These are phyloP conservation scores for Calonectris borealis DNA, from an alignment of 2,113 vertebrate species.

Conservation along the genomic window DNA sequence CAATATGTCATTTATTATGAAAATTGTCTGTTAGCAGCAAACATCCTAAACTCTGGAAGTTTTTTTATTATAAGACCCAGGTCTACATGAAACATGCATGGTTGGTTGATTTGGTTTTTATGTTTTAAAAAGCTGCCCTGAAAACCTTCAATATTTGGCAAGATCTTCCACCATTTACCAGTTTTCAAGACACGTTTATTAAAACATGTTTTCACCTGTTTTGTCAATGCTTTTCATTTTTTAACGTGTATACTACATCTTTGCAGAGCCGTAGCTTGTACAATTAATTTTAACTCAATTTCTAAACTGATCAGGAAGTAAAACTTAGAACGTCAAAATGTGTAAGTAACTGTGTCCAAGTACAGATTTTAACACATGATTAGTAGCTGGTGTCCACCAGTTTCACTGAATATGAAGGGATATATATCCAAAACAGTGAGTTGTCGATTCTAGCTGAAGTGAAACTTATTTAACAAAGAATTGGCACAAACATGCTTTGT, in stretches of 20 bases:
- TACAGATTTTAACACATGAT: neutral
- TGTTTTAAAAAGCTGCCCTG: neutral
- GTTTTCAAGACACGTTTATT: neutral
- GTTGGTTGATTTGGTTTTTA: neutral
- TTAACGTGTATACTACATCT: neutral
- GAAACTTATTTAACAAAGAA: neutral
- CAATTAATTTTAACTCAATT: neutral
- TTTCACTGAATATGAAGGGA: neutral
- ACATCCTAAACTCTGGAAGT: neutral
- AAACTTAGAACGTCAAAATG: neutral
- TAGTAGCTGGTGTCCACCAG: neutral
- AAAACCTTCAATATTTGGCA: constrained; percentile 13
- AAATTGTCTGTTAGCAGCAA: neutral
- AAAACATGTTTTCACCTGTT: constrained; percentile 8
- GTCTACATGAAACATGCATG: neutral
- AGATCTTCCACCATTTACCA: neutral
- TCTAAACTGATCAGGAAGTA: neutral
- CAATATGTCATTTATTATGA: neutral
- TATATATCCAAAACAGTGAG: neutral
- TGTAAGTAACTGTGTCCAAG: neutral
- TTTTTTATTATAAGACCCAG: neutral
- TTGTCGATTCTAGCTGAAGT: neutral
- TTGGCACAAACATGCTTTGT: neutral
- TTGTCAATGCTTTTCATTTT: neutral
- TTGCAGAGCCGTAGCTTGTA: neutral